Conservation (phyloP, 2,113 vertebrate genomes). For the Hirundichthys speculiger region DNA sequence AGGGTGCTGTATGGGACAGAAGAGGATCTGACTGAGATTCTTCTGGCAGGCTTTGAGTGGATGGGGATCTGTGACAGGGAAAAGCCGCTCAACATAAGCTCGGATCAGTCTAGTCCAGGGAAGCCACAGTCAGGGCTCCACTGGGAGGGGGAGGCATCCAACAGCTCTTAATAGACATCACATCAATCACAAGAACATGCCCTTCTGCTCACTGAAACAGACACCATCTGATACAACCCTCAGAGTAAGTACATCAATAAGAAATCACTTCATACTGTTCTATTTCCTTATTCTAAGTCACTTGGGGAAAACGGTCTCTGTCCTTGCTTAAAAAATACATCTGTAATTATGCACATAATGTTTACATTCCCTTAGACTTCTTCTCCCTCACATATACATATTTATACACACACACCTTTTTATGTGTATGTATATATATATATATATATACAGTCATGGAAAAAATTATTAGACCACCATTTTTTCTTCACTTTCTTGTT, state of each 20-base stretch:
- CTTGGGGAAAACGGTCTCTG: neutral
- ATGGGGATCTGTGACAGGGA: conserved; percentile 35
- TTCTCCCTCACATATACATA: too few relatives aligned
- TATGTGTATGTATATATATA: too few relatives aligned
- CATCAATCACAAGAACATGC: conserved; percentile 49
- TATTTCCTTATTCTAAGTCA: conserved; percentile 26
- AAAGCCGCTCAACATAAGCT: conserved; percentile 66
- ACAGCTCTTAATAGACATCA: conserved; percentile 47
- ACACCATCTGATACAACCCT: conserved; percentile 32
- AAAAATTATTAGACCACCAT: too few relatives aligned
- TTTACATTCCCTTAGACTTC: neutral
- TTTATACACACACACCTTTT: too few relatives aligned
- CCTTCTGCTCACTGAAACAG: conserved; percentile 31
- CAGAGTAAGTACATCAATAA: conserved; percentile 15
- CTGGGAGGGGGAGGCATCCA: conserved; percentile 39
- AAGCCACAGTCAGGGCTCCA: conserved; percentile 46
- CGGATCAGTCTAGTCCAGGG: conserved; percentile 61
- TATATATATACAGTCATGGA: too few relatives aligned
- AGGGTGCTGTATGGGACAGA: conserved; percentile 36
- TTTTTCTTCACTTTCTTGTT: too few relatives aligned
- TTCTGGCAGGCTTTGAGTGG: conserved; percentile 46
- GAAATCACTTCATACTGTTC: conserved; percentile 45
- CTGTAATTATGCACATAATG: conserved; percentile 4
- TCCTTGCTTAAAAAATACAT: conserved; percentile 22
- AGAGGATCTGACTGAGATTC: conserved; percentile 38